Evolutionary conservation across 2,888 invertebrate species (phyloP).

Genomic region (Eudemis profundana): DNA sequence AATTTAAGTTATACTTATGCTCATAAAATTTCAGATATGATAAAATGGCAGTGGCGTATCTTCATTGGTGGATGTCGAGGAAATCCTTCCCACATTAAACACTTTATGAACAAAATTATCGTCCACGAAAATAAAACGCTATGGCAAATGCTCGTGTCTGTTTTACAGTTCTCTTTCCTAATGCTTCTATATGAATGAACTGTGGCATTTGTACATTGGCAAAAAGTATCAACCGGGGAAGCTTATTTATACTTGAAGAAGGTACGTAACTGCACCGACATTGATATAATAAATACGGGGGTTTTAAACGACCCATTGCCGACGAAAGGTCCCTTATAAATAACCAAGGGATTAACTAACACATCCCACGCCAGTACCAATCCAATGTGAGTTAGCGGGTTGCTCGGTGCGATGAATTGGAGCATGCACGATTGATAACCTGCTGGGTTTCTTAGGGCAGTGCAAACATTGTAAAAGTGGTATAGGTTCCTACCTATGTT

Average conservation of each 20-base stretch:
- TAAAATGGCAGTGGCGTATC: too few relatives aligned
- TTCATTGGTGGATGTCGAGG: background rate
- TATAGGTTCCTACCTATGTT: too few relatives aligned
- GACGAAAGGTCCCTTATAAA: slow-evolving; percentile 30
- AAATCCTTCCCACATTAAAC: slow-evolving; percentile 15
- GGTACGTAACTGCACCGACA: slow-evolving; percentile 2
- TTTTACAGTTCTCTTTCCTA: slow-evolving; percentile 4
- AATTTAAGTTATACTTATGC: too few relatives aligned
- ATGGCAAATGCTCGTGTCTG: background rate
- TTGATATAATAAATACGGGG: slow-evolving; percentile 17
- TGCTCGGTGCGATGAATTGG: slow-evolving; percentile 21
- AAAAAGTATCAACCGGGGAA: slow-evolving; percentile 14
- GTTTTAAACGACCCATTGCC: slow-evolving; percentile 3
- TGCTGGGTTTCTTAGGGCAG: slow-evolving; percentile 11
- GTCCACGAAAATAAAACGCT: slow-evolving; percentile 22
- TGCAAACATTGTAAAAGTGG: slow-evolving; percentile 8
- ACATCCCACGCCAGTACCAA: slow-evolving; percentile 8
- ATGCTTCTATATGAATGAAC: slow-evolving; percentile 7
- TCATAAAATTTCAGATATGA: too few relatives aligned
- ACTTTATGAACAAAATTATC: slow-evolving; percentile 19
- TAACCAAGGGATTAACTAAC: slow-evolving; percentile 27
- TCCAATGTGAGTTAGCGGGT: slow-evolving; percentile 15
- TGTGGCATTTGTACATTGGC: slow-evolving; percentile 2
- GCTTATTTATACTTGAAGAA: slow-evolving; percentile 14
- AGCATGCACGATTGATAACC: slow-evolving; percentile 33